Conservation (phyloP, 2,113 vertebrate species). For the Rissa tridactyla region DNA sequence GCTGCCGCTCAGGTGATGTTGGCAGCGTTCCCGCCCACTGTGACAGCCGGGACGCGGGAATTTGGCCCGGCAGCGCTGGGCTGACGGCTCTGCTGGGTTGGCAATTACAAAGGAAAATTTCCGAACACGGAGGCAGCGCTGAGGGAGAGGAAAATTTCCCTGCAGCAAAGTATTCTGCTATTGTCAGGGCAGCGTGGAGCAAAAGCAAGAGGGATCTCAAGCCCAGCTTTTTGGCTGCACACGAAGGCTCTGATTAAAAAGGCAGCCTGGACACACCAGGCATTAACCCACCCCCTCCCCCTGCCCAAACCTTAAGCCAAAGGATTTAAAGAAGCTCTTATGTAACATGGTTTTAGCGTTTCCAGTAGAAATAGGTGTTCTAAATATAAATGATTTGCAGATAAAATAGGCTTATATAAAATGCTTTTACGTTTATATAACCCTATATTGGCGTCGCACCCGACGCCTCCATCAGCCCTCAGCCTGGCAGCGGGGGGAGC, state of each 20-base stretch:
- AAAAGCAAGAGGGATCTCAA: neutral
- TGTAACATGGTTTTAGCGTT: slow-evolving; percentile 50
- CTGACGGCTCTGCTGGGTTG: neutral
- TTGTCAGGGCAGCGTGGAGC: neutral
- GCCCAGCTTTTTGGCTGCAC: neutral
- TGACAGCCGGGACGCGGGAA: neutral
- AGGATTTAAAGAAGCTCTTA: slow-evolving; percentile 61
- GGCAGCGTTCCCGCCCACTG: neutral
- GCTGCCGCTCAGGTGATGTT: neutral
- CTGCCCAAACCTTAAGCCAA: slow-evolving; percentile 40
- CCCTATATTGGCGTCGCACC: neutral
- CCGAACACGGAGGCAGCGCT: neutral
- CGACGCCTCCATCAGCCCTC: neutral
- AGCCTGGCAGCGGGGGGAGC: rapidly evolving
- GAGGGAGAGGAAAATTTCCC: neutral
- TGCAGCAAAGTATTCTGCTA: neutral
- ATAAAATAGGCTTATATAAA: slow-evolving; percentile 67
- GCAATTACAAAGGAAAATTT: neutral
- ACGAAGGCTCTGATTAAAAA: neutral
- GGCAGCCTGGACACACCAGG: neutral
- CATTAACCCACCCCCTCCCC: neutral
- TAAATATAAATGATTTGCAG: slow-evolving; percentile 62
- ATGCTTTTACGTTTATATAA: slow-evolving; percentile 30
- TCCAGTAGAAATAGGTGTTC: slow-evolving; percentile 60
- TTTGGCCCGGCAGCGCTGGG: neutral